A percentile compares a stretch with the other conserved stretches of the same genome.
phyloP scores from a whole-genome alignment of 2,113 vertebrate genomes.

The Platichthys flesus region DNA sequence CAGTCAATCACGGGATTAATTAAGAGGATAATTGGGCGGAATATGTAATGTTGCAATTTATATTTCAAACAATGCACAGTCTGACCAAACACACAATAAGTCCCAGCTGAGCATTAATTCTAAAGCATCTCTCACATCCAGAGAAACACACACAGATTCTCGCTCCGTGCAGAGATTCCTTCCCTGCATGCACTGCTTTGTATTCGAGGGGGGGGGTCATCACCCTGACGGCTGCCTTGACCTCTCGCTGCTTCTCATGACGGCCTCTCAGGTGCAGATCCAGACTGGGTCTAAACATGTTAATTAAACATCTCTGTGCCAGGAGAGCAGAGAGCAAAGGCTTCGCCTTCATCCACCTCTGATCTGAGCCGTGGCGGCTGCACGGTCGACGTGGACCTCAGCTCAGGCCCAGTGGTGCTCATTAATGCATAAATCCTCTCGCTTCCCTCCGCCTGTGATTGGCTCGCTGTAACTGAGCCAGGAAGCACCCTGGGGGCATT shows the following conservation, averaged over 20 bases:
- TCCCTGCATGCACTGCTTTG: neutral
- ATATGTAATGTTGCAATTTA: neutral
- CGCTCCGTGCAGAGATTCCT: neutral
- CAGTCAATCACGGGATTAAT: neutral
- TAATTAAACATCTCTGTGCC: conserved; percentile 54
- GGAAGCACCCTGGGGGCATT: conserved; percentile 32
- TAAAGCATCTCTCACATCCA: neutral
- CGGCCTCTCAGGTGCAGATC: conserved; percentile 9
- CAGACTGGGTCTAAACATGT: conserved; percentile 20
- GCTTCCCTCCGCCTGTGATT: conserved; percentile 38
- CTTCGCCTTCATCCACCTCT: conserved; percentile 5
- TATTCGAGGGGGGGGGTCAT: neutral
- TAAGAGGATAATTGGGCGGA: neutral
- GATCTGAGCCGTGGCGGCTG: conserved; percentile 6
- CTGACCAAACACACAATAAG: neutral
- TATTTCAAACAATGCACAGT: neutral
- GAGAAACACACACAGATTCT: neutral
- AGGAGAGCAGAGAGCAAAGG: conserved; percentile 8
- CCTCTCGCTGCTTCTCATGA: conserved; percentile 20
- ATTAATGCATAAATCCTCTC: conserved; percentile 49
- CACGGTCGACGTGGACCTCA: conserved; percentile 18
- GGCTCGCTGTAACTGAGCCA: conserved; percentile 47
- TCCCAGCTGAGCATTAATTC: neutral
- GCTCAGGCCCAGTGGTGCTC: conserved; percentile 50
- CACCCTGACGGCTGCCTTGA: conserved; percentile 11